Evolutionary conservation across 2,797 vertebrate genomes (phyloP).

Genomic region (Melanotaenia nigrans): DNA sequence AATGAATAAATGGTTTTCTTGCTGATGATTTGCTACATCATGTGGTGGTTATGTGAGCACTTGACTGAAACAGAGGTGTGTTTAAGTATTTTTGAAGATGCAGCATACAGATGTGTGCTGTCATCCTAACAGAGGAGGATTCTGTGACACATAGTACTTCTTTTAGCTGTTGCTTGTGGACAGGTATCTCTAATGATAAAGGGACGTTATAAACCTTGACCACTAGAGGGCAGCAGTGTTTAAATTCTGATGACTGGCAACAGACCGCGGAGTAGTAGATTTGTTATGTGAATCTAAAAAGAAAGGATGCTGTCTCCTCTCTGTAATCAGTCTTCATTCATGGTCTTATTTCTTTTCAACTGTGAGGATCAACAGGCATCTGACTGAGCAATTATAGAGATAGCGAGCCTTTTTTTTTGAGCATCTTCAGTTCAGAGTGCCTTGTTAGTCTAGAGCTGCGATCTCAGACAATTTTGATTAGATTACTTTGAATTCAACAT

Average conservation of each 20-base stretch:
- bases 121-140: not conserved
- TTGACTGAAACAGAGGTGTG: not conserved
- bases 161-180: not conserved
- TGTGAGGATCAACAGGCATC: not conserved
- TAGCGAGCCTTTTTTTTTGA: constrained; percentile 8
- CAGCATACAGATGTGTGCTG: not conserved
- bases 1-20: not conserved
- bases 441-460: not conserved
- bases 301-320: not conserved
- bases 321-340: not conserved
- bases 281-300: not conserved
- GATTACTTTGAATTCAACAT: not conserved
- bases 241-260: not conserved
- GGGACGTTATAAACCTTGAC: not conserved
- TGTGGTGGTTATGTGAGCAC: not conserved
- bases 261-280: not conserved
- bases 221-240: constrained; percentile 58
- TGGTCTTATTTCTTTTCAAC: not conserved
- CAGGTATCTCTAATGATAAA: not conserved
- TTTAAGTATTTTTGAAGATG: not conserved
- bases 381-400: not conserved
- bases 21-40: not conserved
- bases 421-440: not conserved
- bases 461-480: not conserved
- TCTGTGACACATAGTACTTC: not conserved